Evolutionary conservation across 1,140 invertebrate species (phyloP).

Genomic region (Drosophila aff.): DNA sequence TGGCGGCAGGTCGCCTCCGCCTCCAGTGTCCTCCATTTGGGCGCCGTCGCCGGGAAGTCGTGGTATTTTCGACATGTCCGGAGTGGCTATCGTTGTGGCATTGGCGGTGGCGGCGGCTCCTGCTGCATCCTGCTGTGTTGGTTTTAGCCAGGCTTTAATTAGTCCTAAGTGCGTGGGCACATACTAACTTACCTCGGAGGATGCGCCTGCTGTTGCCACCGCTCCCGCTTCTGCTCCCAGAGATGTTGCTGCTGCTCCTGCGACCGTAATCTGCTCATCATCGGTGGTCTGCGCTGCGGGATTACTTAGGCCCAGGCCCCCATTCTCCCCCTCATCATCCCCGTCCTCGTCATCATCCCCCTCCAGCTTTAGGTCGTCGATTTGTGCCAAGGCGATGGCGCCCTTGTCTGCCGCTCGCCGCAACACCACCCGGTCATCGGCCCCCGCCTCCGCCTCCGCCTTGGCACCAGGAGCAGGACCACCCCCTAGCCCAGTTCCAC

Average conservation of each 20-base stretch:
- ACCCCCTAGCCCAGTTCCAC: not conserved
- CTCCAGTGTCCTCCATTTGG: conserved; percentile 74
- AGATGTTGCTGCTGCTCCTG: conserved; percentile 29
- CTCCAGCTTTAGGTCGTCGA: conserved; percentile 69
- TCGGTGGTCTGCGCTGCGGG: conserved; percentile 70
- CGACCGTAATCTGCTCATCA: conserved; percentile 69
- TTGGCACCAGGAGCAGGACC: not conserved
- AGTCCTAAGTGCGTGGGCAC: conserved; percentile 67
- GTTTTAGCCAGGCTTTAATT: conserved; percentile 73
- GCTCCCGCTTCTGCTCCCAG: conserved; percentile 8
- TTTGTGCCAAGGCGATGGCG: conserved; percentile 73
- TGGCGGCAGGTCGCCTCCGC: conserved; percentile 57
- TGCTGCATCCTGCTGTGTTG: conserved; percentile 65
- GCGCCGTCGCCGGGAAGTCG: conserved; percentile 86
- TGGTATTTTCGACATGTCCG: conserved; percentile 85
- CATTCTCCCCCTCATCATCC: conserved; percentile 14
- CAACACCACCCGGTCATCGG: conserved; percentile 60
- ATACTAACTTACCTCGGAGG: conserved; percentile 65
- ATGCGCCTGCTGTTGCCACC: conserved; percentile 4
- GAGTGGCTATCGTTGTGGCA: conserved; percentile 37
- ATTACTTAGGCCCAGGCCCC: conserved; percentile 63
- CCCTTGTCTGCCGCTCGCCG: conserved; percentile 57
- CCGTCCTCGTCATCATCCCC: conserved; percentile 53
- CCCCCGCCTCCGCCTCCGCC: conserved; percentile 16
- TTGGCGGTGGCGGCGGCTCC: conserved; percentile 11